These are phyloP conservation scores for Myotis daubentonii DNA, from an alignment of 2,797 vertebrate species.

Conservation along the genomic window DNA sequence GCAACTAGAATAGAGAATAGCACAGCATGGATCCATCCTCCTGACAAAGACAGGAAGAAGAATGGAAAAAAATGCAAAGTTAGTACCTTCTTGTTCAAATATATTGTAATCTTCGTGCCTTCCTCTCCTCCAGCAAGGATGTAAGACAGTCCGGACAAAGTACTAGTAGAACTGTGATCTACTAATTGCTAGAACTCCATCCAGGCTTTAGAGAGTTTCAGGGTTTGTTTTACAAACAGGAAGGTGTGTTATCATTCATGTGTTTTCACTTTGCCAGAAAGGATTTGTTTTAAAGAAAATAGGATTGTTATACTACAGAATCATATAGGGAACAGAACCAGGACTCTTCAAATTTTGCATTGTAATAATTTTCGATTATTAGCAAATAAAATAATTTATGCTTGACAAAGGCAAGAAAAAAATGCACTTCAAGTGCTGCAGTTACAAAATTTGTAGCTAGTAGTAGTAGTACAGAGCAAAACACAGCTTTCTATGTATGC, in stretches of 20 bases:
- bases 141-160: conserved; percentile 81
- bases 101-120: conserved; percentile 82
- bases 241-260: conserved; percentile 69
- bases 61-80: conserved; percentile 89
- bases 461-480: not conserved
- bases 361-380: conserved; percentile 5
- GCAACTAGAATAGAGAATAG: conserved; percentile 85
- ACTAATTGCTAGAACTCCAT: conserved; percentile 81
- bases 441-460: not conserved
- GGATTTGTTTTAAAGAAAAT: conserved; percentile 34
- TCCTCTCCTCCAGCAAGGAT: conserved; percentile 80
- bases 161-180: conserved; percentile 75
- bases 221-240: conserved; percentile 66
- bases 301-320: not conserved
- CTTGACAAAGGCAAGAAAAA: not conserved
- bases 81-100: conserved; percentile 84
- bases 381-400: conserved; percentile 6
- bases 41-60: conserved; percentile 82
- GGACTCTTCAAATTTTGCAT: not conserved
- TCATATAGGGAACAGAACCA: not conserved
- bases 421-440: not conserved
- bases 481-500: not conserved
- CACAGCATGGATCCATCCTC: conserved; percentile 84
- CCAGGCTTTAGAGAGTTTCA: conserved; percentile 66
- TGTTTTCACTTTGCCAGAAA: conserved; percentile 79